These are phyloP conservation scores for Physocephala rufipes DNA, from an alignment of 2,888 invertebrate species.

Conservation along the genomic window DNA sequence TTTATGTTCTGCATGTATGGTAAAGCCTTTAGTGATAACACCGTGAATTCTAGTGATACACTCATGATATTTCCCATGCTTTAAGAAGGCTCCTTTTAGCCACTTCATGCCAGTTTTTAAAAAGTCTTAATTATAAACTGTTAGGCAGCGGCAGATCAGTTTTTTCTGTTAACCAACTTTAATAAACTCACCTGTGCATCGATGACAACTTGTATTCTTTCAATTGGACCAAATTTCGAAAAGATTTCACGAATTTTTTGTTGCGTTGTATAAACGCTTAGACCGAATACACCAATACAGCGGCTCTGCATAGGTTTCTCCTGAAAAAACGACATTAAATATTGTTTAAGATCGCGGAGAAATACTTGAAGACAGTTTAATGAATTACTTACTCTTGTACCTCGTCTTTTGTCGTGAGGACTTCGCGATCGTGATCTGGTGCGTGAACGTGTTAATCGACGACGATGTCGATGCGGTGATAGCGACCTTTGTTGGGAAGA, in stretches of 20 bases:
- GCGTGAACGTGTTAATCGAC: conserved; percentile 40
- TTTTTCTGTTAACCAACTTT: no score
- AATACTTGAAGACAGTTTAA: not conserved
- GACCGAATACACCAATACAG: conserved; percentile 94
- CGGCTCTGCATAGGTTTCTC: conserved; percentile 80
- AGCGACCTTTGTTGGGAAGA: conserved; percentile 41
- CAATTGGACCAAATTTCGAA: conserved; percentile 89
- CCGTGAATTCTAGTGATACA: conserved; percentile 43
- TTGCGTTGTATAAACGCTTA: conserved; percentile 92
- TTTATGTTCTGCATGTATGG: conserved; percentile 46
- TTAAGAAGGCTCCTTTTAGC: conserved; percentile 36
- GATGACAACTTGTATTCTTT: conserved; percentile 92
- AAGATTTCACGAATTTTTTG: conserved; percentile 92
- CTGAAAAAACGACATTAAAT: conserved; percentile 43
- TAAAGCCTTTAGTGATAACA: conserved; percentile 60
- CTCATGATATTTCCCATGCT: conserved; percentile 43
- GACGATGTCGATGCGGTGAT: conserved; percentile 41
- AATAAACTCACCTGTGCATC: conserved; percentile 82
- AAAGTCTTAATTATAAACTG: conserved; percentile 32
- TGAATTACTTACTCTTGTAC: conserved; percentile 41
- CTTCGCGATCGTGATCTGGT: conserved; percentile 44
- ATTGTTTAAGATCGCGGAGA: not conserved
- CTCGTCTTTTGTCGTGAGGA: conserved; percentile 41
- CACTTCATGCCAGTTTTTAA: conserved; percentile 37
- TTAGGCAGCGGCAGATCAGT: no score